Percentiles rank a stretch among this genome's conserved stretches.
phyloP scores from a whole-genome alignment of 2,113 vertebrate species.

The Pterophyllum scalare region DNA sequence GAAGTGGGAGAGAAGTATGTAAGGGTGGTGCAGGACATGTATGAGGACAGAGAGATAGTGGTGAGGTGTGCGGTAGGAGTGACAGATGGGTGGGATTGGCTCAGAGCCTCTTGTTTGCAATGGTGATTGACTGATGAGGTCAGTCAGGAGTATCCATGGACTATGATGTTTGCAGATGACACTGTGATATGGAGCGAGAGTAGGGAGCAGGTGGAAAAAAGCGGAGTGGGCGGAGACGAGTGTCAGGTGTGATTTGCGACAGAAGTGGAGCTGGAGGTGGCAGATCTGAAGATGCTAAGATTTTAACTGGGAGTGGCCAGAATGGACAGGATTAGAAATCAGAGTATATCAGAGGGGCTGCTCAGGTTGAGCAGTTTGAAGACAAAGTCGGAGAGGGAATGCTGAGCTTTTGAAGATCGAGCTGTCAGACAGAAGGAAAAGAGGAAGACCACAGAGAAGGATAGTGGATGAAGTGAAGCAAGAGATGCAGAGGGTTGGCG shows the following conservation, averaged over 20 bases:
- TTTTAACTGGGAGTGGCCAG: neutral
- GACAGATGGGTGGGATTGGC: neutral
- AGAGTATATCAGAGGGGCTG: neutral
- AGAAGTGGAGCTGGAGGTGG: no score
- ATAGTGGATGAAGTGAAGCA: neutral
- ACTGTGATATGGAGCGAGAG: no score
- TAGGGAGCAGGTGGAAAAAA: no score
- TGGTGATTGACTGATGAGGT: neutral
- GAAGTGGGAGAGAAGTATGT: neutral
- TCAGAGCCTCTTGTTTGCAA: neutral
- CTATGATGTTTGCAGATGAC: no score
- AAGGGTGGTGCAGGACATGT: neutral
- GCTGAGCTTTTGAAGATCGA: neutral
- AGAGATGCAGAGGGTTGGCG: neutral
- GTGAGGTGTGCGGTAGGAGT: neutral
- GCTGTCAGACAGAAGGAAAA: neutral
- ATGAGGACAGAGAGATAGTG: neutral
- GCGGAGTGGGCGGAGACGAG: no score
- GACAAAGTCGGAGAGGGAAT: neutral
- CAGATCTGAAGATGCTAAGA: no score
- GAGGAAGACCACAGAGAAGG: neutral
- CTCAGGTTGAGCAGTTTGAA: neutral
- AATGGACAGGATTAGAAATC: no score
- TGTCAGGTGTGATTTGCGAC: no score
- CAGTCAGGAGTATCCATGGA: no score